Evolutionary conservation across 1,140 invertebrate species (phyloP).

Genomic region (Heliconius eleuchia): DNA sequence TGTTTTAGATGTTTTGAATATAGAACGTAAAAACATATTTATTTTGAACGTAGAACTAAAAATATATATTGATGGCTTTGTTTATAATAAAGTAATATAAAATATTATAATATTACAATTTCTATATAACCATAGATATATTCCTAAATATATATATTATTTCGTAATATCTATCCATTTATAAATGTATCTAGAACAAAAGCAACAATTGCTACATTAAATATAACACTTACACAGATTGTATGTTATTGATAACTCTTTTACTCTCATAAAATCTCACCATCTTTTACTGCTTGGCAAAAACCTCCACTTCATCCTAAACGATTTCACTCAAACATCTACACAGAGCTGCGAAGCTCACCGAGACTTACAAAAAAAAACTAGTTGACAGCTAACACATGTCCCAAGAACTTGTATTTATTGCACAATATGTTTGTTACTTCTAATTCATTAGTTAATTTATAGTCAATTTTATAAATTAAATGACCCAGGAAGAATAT

Average conservation of each 20-base stretch:
- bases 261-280: conserved; percentile 62
- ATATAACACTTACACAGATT: conserved; percentile 16
- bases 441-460: conserved; percentile 67
- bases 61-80: not conserved
- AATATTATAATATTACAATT: not conserved
- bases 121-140: too few species aligned
- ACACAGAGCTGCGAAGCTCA: conserved; percentile 61
- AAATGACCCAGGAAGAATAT: conserved; percentile 66
- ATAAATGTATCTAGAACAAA: conserved; percentile 4
- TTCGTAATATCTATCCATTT: too few species aligned
- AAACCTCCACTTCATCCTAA: conserved; percentile 67
- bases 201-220: conserved; percentile 30
- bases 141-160: too few species aligned
- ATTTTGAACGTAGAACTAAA: not conserved
- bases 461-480: conserved; percentile 67
- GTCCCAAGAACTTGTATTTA: conserved; percentile 62
- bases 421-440: conserved; percentile 60
- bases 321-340: conserved; percentile 59
- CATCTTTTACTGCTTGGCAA: conserved; percentile 68
- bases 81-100: too few species aligned
- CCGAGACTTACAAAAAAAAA: conserved; percentile 50
- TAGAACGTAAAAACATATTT: not conserved
- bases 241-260: conserved; percentile 75
- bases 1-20: not conserved
- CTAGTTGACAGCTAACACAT: conserved; percentile 58